Conservation (phyloP, 2,113 vertebrate genomes). For the Chlamydotis undulata region DNA sequence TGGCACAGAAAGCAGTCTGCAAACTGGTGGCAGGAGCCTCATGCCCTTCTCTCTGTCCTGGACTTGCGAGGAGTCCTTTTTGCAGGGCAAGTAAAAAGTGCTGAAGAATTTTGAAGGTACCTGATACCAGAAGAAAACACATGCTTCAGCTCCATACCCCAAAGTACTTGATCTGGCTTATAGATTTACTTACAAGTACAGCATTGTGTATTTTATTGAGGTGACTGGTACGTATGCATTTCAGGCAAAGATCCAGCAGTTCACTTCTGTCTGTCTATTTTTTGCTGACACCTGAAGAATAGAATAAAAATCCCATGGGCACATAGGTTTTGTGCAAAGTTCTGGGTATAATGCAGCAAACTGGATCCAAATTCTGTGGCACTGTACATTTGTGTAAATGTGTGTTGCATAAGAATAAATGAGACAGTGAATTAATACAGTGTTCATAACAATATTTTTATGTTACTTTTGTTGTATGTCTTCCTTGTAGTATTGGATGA, state of each 20-base stretch:
- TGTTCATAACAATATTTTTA: neutral
- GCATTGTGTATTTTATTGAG: neutral
- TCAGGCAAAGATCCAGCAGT: neutral
- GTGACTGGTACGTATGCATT: neutral
- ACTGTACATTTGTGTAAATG: neutral
- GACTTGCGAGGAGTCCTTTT: neutral
- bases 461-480: neutral
- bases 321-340: neutral
- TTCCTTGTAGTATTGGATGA: neutral
- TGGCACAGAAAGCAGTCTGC: neutral
- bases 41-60: neutral
- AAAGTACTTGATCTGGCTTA: neutral
- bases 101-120: neutral
- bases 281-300: neutral
- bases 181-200: neutral
- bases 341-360: neutral
- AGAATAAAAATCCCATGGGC: neutral
- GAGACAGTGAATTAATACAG: neutral
- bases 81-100: neutral
- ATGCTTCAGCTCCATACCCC: neutral
- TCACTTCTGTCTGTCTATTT: neutral
- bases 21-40: neutral
- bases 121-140: neutral
- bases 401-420: neutral
- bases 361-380: neutral